Evolutionary conservation across 2,113 vertebrate genomes (phyloP).

Genomic region (Kobus ellipsiprymnus): DNA sequence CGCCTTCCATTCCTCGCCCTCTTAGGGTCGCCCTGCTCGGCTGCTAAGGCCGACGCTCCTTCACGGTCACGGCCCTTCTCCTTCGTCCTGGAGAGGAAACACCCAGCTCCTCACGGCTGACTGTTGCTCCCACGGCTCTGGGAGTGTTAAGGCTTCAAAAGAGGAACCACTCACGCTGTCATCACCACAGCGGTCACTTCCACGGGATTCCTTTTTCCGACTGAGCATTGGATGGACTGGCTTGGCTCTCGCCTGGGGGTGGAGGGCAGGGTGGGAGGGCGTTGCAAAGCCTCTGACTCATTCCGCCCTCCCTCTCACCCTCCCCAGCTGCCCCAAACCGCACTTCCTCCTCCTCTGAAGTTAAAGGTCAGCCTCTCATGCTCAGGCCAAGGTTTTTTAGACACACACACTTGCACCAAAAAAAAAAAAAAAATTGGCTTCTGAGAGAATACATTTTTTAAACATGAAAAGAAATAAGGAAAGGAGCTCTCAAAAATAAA

Average conservation of each 20-base stretch:
- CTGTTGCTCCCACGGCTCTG: neutral
- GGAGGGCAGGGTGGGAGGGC: neutral
- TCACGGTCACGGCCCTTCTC: neutral
- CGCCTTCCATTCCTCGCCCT: neutral
- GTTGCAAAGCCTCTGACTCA: neutral
- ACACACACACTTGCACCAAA: neutral
- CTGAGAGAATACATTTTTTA: neutral
- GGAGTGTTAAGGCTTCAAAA: neutral
- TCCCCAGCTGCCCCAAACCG: neutral
- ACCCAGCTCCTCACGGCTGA: accelerated
- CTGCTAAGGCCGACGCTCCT: neutral
- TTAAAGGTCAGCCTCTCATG: constrained; percentile 41
- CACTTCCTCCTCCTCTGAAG: constrained; percentile 38
- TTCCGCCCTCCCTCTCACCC: neutral
- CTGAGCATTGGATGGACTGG: neutral
- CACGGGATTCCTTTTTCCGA: neutral
- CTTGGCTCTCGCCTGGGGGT: neutral
- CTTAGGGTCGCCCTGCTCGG: neutral
- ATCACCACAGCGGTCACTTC: neutral
- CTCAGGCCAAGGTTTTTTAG: neutral
- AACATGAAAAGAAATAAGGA: constrained; percentile 33
- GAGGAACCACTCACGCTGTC: neutral
- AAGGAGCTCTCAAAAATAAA: neutral
- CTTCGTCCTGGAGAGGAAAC: neutral
- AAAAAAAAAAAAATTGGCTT: neutral